These are phyloP conservation scores for Ameiurus melas DNA, from an alignment of 2,113 vertebrate species.

Conservation along the genomic window DNA sequence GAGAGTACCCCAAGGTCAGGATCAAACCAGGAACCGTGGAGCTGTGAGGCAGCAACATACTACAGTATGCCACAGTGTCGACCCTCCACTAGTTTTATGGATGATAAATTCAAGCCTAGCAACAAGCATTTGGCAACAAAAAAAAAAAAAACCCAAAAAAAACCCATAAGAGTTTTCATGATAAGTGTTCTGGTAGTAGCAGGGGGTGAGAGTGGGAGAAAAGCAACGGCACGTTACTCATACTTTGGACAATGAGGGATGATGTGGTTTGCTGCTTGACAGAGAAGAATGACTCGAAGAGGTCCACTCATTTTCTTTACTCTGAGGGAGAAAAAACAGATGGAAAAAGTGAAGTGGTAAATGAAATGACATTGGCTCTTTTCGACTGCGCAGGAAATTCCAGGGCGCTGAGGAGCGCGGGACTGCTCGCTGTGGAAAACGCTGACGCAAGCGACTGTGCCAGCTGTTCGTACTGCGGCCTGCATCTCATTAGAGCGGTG, in stretches of 20 bases:
- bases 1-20: background rate
- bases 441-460: constrained; percentile 49
- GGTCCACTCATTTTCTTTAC: constrained; percentile 35
- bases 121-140: background rate
- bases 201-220: constrained; percentile 4
- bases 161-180: background rate
- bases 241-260: constrained; percentile 31
- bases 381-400: constrained; percentile 62
- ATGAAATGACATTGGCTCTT: constrained; percentile 58
- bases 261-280: constrained; percentile 34
- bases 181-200: constrained; percentile 19
- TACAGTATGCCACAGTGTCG: background rate
- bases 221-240: constrained; percentile 35
- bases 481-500: constrained; percentile 48
- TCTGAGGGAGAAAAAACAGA: constrained; percentile 37
- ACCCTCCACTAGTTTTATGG: background rate
- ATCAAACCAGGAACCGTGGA: background rate
- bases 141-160: background rate
- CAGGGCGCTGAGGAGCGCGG: constrained; percentile 38
- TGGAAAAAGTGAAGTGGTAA: constrained; percentile 54
- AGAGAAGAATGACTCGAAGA: constrained; percentile 38
- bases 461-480: constrained; percentile 54
- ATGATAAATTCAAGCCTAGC: constrained; percentile 12
- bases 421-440: constrained; percentile 44
- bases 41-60: background rate